Conservation (phyloP, 2,797 vertebrate genomes). For the Dicrostonyx torquatus region DNA sequence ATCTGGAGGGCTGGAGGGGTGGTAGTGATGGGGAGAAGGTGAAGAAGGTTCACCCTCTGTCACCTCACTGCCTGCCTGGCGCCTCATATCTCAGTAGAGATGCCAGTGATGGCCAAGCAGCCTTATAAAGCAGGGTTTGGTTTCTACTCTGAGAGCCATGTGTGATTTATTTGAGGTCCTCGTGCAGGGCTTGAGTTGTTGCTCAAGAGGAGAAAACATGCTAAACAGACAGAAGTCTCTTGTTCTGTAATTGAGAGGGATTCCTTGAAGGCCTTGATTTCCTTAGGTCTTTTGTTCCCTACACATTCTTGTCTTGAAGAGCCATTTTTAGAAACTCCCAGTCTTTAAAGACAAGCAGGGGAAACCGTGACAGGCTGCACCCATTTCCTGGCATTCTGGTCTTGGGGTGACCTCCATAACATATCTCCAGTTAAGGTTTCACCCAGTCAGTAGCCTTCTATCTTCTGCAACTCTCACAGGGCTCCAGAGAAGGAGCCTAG, state of each 20-base stretch:
- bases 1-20: slow-evolving; percentile 31
- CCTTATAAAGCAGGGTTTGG: slow-evolving; percentile 81
- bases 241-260: background rate
- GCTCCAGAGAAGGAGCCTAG: background rate
- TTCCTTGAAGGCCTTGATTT: slow-evolving; percentile 12
- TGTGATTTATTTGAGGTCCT: slow-evolving; percentile 71
- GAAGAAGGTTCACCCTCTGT: slow-evolving; percentile 45
- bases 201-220: background rate
- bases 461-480: background rate
- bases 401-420: background rate
- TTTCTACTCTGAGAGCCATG: slow-evolving; percentile 73
- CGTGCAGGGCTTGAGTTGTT: background rate
- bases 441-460: background rate
- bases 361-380: background rate
- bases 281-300: background rate
- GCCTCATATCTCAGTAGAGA: slow-evolving; percentile 61
- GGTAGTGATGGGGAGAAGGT: slow-evolving; percentile 42
- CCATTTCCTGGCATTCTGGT: background rate
- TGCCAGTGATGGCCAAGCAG: slow-evolving; percentile 52
- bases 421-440: background rate
- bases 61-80: slow-evolving; percentile 33
- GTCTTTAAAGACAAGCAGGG: background rate
- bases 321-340: slow-evolving; percentile 33
- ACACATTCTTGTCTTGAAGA: background rate
- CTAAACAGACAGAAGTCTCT: background rate